Evolutionary conservation across 2,797 vertebrate species (phyloP).

Genomic region (Vireo griseus): DNA sequence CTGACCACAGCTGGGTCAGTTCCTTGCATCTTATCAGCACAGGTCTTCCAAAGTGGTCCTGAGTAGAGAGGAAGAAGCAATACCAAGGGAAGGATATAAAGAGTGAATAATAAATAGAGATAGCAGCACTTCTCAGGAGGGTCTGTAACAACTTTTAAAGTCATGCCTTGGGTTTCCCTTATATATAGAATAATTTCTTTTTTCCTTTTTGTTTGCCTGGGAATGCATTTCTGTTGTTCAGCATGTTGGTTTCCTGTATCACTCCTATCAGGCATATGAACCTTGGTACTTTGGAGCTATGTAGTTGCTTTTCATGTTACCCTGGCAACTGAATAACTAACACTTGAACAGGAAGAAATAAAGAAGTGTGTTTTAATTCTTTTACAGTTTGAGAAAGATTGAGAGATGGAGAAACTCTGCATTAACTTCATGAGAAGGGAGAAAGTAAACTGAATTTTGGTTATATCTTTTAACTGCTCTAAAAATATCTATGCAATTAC

Average conservation of each 20-base stretch:
- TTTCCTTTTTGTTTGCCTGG: background rate
- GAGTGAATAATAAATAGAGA: background rate
- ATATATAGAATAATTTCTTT: background rate
- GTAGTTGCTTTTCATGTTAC: slow-evolving; percentile 22
- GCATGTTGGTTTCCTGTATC: background rate
- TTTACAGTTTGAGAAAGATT: slow-evolving; percentile 6
- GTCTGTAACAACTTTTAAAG: background rate
- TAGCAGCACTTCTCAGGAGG: background rate
- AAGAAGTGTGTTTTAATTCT: slow-evolving; percentile 35
- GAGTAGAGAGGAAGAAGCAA: background rate
- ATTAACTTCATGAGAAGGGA: background rate
- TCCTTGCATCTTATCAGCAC: background rate
- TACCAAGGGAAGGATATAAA: background rate
- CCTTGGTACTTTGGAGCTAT: background rate
- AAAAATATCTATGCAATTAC: background rate
- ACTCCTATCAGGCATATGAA: background rate
- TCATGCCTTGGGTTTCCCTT: background rate
- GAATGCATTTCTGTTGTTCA: background rate
- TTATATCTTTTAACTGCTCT: background rate
- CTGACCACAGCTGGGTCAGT: background rate
- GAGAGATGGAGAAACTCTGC: background rate
- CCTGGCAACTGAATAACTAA: slow-evolving; percentile 55
- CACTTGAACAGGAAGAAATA: slow-evolving; percentile 35
- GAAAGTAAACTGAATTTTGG: background rate
- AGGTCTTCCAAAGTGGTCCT: background rate